Evolutionary conservation across 1,140 invertebrate genomes (phyloP).

Genomic region (Neotoxoptera formosana): DNA sequence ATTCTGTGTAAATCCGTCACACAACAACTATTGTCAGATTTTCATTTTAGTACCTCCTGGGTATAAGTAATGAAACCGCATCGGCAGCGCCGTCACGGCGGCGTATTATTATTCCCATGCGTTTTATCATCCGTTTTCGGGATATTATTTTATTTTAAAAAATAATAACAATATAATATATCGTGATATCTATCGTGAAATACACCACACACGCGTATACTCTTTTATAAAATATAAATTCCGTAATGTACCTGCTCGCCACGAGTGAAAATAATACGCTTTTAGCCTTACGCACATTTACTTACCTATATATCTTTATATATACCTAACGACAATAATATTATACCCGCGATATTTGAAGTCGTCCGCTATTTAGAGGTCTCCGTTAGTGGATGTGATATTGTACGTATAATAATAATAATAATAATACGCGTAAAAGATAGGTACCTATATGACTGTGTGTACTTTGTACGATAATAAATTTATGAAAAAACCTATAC

Average conservation of each 20-base stretch:
- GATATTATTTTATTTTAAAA: slow-evolving; percentile 16
- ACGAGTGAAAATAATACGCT: background rate
- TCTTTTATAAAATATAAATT: background rate
- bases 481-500: background rate
- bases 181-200: too few species aligned
- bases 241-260: background rate
- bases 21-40: background rate
- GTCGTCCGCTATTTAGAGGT: background rate
- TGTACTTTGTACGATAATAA: background rate
- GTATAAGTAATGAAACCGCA: background rate
- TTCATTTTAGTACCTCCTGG: background rate
- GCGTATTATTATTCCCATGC: background rate
- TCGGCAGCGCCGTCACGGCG: too few species aligned
- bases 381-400: background rate
- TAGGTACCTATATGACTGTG: background rate
- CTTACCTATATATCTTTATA: background rate
- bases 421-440: background rate
- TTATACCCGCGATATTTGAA: too few species aligned
- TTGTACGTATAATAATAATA: too few species aligned
- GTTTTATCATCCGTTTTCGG: background rate
- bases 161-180: background rate
- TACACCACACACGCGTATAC: too few species aligned
- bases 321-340: too few species aligned
- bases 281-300: background rate
- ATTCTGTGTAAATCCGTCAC: background rate